Evolutionary conservation across 2,113 vertebrate species (phyloP).

Genomic region (Pelodiscus sinensis): DNA sequence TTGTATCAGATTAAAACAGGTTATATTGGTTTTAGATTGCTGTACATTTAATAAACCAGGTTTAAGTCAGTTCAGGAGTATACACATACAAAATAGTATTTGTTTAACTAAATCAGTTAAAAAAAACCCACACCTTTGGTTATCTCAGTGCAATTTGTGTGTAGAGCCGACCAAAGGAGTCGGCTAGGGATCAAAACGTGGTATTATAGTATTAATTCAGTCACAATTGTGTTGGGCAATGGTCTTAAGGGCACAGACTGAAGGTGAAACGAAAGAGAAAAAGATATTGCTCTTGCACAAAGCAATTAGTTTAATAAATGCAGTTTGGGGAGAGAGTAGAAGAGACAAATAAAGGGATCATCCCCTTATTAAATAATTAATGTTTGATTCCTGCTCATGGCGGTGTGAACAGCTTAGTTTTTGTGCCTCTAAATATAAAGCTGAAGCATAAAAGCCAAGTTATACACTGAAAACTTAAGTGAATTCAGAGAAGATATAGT

Average conservation of each 20-base stretch:
- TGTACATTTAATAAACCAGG: background rate
- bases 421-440: slow-evolving; percentile 18
- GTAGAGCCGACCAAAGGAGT: slow-evolving; percentile 12
- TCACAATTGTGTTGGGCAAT: background rate
- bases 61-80: background rate
- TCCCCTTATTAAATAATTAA: background rate
- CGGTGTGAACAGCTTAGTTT: background rate
- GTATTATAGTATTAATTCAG: background rate
- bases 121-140: background rate
- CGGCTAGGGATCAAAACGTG: accelerated
- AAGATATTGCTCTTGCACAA: background rate
- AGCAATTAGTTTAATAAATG: background rate
- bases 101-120: slow-evolving; percentile 17
- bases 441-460: background rate
- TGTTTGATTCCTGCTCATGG: slow-evolving; percentile 7
- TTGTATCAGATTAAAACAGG: background rate
- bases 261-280: background rate
- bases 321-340: background rate
- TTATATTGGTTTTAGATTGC: background rate
- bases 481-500: background rate
- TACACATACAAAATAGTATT: background rate
- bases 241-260: background rate
- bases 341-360: background rate
- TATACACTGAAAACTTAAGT: slow-evolving; percentile 21
- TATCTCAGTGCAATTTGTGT: background rate